Base-by-base conservation (phyloP, 2,113 vertebrate genomes). In the Dinomys branickii region DNA sequence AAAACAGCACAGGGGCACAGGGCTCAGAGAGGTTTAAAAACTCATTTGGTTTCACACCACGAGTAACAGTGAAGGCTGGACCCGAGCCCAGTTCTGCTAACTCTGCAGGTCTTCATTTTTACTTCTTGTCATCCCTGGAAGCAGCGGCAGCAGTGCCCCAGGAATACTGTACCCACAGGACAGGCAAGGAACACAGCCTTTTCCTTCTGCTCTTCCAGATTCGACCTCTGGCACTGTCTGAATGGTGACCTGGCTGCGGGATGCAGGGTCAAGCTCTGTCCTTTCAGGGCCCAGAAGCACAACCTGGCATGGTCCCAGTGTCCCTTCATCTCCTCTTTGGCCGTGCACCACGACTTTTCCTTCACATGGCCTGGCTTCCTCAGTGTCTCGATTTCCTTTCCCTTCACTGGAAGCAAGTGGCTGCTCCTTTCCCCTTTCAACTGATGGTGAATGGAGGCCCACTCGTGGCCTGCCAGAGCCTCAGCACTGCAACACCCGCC, bases 311-410 rank as follows among this genome's bases (percentile, higher is more conserved):
- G 73, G n/a, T 35, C 35, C 54, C 54, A 50, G 4, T 22, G 33
- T n/a, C 13, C 11, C 41, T 67, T 26, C 33, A 75, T 33, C 26
- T 41, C n/a, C 35, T 80, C 65, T 65, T 38, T 83, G 67, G 12
- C 67, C 8, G 20, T 13, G 80, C 41, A 44, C 16, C 88, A 59
- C 35, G 26, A 12, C 35, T 82, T 59, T 86, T 67, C 73, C 82
- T 71, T 2, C n/a, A 54, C 13, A 3, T 0, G 0, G 16, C 10
- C 56, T 50, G 54, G 63, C n/a, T 44, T 71, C 30, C 63, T 85
- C 26, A 7, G 67, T 0, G 1, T n/a, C 69, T 85, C 26, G 7
- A 69, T 69, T 69, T 19, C 65, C 65, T 17, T 14, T n/a, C 65
- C 65, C 35, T 69, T 69, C 65, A n/a, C 65, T 69, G 33, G 65